phyloP scores from a whole-genome alignment of 1,140 invertebrate genomes.

The Stenopsyche tienmushanensis region DNA sequence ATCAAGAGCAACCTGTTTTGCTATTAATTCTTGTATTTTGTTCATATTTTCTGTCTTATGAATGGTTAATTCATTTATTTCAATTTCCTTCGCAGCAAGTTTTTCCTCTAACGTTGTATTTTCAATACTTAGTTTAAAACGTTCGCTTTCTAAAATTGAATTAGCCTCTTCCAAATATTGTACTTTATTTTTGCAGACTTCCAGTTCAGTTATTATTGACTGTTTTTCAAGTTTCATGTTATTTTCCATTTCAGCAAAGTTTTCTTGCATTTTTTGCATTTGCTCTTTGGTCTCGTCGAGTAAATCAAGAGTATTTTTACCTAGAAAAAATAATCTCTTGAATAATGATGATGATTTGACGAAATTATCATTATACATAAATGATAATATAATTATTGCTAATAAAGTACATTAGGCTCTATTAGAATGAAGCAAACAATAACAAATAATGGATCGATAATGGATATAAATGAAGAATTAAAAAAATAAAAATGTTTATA shows the following conservation, averaged over 20 bases:
- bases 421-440: too few species aligned
- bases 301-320: constrained; percentile 67
- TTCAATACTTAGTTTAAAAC: constrained; percentile 60
- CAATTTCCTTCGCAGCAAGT: constrained; percentile 52
- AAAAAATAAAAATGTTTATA: constrained; percentile 22
- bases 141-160: constrained; percentile 54
- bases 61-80: constrained; percentile 46
- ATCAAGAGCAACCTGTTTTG: constrained; percentile 43
- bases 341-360: neutral
- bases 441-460: constrained; percentile 8
- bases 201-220: constrained; percentile 57
- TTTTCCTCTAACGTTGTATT: constrained; percentile 60
- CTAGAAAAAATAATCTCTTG: constrained; percentile 43
- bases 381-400: too few species aligned
- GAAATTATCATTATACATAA: too few species aligned
- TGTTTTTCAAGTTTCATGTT: constrained; percentile 70
- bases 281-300: constrained; percentile 77
- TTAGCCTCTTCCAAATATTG: constrained; percentile 55
- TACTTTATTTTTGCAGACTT: constrained; percentile 60
- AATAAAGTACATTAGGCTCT: neutral
- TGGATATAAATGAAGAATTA: constrained; percentile 19
- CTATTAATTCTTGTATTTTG: constrained; percentile 44
- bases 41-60: neutral
- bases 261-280: constrained; percentile 77
- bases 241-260: constrained; percentile 70